Evolutionary conservation across 2,888 invertebrate species (phyloP).

Genomic region (Antheraea yamamai): DNA sequence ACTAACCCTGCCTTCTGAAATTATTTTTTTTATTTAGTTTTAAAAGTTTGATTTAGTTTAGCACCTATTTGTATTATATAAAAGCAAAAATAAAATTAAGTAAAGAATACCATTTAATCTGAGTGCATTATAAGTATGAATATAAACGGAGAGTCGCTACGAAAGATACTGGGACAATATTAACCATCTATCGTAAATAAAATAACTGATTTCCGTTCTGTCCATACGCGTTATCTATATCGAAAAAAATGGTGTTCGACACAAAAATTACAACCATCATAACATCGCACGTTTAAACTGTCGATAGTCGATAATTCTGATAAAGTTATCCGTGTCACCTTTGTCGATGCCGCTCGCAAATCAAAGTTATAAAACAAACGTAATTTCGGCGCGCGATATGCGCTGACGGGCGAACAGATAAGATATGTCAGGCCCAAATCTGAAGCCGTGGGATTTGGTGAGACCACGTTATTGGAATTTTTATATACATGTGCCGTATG

Average conservation of each 20-base stretch:
- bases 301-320: slow-evolving; percentile 55
- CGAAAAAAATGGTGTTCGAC: slow-evolving; percentile 73
- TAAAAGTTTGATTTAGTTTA: no score
- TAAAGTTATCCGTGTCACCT: slow-evolving; percentile 54
- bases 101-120: background rate
- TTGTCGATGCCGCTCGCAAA: slow-evolving; percentile 76
- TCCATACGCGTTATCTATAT: slow-evolving; percentile 66
- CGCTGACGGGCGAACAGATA: slow-evolving; percentile 61
- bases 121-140: background rate
- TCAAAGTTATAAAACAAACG: slow-evolving; percentile 81
- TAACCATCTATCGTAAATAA: slow-evolving; percentile 22
- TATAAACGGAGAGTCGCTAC: background rate
- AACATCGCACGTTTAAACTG: slow-evolving; percentile 70
- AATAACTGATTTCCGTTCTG: slow-evolving; percentile 35
- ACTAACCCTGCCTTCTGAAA: no score
- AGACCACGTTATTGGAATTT: slow-evolving; percentile 66
- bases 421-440: slow-evolving; percentile 77
- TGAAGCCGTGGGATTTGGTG: slow-evolving; percentile 76
- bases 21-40: no score
- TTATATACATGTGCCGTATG: slow-evolving; percentile 23
- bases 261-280: slow-evolving; percentile 80
- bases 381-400: slow-evolving; percentile 74
- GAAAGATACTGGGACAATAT: background rate
- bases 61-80: no score
- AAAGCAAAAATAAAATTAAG: no score